These are phyloP conservation scores for Tetramorium bicarinatum DNA, from an alignment of 2,888 invertebrate genomes.

Conservation along the genomic window DNA sequence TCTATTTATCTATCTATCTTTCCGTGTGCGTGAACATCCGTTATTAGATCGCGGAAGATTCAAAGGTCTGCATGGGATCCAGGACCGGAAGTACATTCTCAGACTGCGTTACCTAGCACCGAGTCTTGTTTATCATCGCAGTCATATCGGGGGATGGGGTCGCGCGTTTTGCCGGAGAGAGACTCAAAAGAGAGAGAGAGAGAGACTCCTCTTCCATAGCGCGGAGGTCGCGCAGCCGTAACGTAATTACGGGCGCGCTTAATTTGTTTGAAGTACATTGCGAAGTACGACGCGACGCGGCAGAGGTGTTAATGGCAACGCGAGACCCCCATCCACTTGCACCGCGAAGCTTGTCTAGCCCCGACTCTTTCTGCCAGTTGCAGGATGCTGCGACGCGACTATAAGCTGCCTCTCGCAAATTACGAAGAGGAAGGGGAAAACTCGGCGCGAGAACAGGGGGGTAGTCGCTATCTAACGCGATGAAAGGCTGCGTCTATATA, in stretches of 20 bases:
- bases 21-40: slow-evolving; percentile 49
- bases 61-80: slow-evolving; percentile 39
- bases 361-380: slow-evolving; percentile 58
- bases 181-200: slow-evolving; percentile 75
- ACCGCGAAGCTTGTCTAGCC: slow-evolving; percentile 57
- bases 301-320: slow-evolving; percentile 84
- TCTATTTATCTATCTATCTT: slow-evolving; percentile 61
- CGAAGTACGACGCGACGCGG: slow-evolving; percentile 67
- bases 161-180: slow-evolving; percentile 63
- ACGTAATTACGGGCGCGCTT: slow-evolving; percentile 84
- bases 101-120: slow-evolving; percentile 34
- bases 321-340: slow-evolving; percentile 76
- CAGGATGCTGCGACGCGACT: slow-evolving; percentile 59
- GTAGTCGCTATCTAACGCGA: slow-evolving; percentile 31
- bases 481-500: slow-evolving; percentile 9
- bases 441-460: slow-evolving; percentile 29
- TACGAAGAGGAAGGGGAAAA: slow-evolving; percentile 37
- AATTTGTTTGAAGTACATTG: slow-evolving; percentile 85
- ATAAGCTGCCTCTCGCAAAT: slow-evolving; percentile 55
- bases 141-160: slow-evolving; percentile 67
- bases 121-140: slow-evolving; percentile 72
- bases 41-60: slow-evolving; percentile 53
- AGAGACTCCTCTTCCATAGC: slow-evolving; percentile 61
- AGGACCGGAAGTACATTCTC: slow-evolving; percentile 11
- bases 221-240: slow-evolving; percentile 78